A percentile compares a stretch with the other conserved stretches of the same genome.
phyloP scores from a whole-genome alignment of 2,888 invertebrate species.

The Pediacus dermestoides region DNA sequence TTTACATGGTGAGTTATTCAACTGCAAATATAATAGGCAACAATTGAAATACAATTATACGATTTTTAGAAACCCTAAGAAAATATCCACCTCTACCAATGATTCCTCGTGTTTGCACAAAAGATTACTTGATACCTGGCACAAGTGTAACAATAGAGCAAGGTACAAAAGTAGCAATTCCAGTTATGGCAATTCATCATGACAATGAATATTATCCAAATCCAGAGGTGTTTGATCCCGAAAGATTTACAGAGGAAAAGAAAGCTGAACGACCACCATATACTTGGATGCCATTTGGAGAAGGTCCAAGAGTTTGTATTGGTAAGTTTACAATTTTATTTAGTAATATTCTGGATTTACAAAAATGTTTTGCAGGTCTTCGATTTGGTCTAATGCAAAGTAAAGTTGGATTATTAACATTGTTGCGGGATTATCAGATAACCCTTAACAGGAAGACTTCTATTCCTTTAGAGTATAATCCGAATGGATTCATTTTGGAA shows the following conservation, averaged over 20 bases:
- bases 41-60: constrained; percentile 1
- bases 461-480: no score
- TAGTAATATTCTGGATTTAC: no score
- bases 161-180: constrained; percentile 40
- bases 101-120: constrained; percentile 27
- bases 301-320: constrained; percentile 44
- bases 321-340: no score
- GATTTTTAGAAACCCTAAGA: constrained; percentile 43
- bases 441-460: no score
- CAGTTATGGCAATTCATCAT: constrained; percentile 29
- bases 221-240: constrained; percentile 33
- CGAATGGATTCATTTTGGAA: no score
- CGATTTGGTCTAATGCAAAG: no score
- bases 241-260: constrained; percentile 30
- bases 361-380: no score
- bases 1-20: constrained; percentile 43
- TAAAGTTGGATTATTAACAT: no score
- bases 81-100: constrained; percentile 39
- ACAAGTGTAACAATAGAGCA: constrained; percentile 39
- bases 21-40: neutral
- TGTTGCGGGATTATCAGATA: no score
- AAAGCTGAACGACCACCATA: constrained; percentile 22
- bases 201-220: constrained; percentile 35
- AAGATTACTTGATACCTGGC: constrained; percentile 37
- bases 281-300: constrained; percentile 42